Evolutionary conservation across 1,140 invertebrate genomes (phyloP).

Genomic region (Drosophila orena): DNA sequence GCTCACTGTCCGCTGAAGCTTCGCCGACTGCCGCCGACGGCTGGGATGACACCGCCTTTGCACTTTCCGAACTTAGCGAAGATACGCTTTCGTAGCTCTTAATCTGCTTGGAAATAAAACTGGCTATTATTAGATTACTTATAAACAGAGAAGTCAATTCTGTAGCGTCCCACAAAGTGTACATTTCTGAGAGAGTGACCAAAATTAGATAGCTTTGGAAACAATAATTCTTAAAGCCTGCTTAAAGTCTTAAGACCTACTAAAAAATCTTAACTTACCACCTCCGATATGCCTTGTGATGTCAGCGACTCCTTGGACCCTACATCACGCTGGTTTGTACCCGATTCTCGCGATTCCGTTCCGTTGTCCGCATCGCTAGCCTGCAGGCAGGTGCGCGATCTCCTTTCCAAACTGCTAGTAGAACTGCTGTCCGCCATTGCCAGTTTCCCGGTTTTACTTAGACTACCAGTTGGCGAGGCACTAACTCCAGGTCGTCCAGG

Average conservation of each 20-base stretch:
- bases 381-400: conserved; percentile 70
- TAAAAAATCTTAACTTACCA: conserved; percentile 47
- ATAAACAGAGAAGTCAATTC: no score
- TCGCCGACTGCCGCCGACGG: conserved; percentile 44
- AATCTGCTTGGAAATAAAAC: conserved; percentile 80
- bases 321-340: conserved; percentile 47
- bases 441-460: conserved; percentile 69
- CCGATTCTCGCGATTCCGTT: conserved; percentile 5
- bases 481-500: conserved; percentile 51
- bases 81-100: conserved; percentile 88
- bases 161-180: no score
- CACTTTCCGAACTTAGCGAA: conserved; percentile 85
- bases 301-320: conserved; percentile 83
- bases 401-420: conserved; percentile 81
- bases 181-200: no score
- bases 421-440: conserved; percentile 72
- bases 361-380: conserved; percentile 58
- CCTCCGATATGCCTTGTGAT: conserved; percentile 84
- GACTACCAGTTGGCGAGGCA: conserved; percentile 76
- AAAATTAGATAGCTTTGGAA: no score
- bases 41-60: conserved; percentile 62
- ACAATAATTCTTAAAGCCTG: no score
- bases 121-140: no score
- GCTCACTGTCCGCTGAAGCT: conserved; percentile 86
- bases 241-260: no score